These are phyloP conservation scores for Vireo altiloquus DNA, from an alignment of 2,113 vertebrate species.

Conservation along the genomic window DNA sequence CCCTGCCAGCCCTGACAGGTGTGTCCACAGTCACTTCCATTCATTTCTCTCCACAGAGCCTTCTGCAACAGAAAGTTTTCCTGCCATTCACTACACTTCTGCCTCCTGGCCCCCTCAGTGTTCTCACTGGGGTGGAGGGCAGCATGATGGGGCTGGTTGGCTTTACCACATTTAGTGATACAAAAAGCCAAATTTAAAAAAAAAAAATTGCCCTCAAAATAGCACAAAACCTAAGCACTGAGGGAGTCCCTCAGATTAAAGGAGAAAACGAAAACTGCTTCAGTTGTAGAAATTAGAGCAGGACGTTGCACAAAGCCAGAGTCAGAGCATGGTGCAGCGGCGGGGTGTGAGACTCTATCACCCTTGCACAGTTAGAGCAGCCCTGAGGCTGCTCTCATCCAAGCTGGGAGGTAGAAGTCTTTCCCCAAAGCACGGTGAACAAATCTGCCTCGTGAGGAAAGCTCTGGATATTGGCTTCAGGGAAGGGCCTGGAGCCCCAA, in stretches of 20 bases:
- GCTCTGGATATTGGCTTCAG: rapidly evolving
- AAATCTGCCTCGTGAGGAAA: neutral
- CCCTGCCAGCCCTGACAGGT: neutral
- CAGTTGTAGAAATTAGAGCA: neutral
- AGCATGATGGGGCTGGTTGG: neutral
- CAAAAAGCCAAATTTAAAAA: neutral
- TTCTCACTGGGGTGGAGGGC: neutral
- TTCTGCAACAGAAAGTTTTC: neutral
- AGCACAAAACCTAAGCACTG: neutral
- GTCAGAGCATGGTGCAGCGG: rapidly evolving
- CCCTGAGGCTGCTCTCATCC: neutral
- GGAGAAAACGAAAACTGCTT: neutral
- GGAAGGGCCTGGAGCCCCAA: neutral
- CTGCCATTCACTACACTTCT: neutral
- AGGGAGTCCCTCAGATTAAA: neutral
- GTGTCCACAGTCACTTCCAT: neutral
- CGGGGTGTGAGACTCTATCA: neutral
- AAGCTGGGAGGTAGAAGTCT: rapidly evolving
- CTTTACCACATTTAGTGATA: neutral
- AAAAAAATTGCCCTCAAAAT: neutral
- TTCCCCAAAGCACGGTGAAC: neutral
- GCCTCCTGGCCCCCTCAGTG: neutral
- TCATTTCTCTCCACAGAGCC: neutral
- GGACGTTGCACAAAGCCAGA: rapidly evolving
- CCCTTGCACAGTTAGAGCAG: neutral